Conservation (phyloP, 1,140 invertebrate genomes). For the Caerostris extrusa region DNA sequence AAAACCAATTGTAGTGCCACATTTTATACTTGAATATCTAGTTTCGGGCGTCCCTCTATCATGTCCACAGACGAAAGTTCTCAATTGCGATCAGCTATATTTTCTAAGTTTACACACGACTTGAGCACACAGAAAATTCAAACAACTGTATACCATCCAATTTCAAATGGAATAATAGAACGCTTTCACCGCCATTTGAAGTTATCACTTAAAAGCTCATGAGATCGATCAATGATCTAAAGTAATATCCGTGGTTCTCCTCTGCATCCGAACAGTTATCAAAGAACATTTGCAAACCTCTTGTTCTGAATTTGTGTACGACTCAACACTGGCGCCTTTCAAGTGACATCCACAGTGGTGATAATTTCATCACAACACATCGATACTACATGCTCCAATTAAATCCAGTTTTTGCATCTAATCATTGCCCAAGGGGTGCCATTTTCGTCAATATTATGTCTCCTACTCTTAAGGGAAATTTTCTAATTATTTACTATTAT, state of each 20-base stretch:
- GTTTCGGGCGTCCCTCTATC: conserved; percentile 79
- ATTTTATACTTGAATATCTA: conserved; percentile 79
- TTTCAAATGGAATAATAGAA: background rate
- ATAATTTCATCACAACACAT: background rate
- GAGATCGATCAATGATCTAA: background rate
- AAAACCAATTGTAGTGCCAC: conserved; percentile 80
- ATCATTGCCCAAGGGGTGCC: too few relatives aligned
- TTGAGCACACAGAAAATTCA: background rate
- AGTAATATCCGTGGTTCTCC: background rate
- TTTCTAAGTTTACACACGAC: background rate
- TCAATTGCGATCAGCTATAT: conserved; percentile 78
- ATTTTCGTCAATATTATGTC: too few relatives aligned
- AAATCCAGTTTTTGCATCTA: background rate
- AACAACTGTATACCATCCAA: background rate
- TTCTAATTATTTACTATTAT: too few relatives aligned
- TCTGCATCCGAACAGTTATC: background rate
- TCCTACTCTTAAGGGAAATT: too few relatives aligned
- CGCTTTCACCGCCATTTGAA: background rate
- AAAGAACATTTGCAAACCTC: background rate
- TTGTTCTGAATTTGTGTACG: background rate
- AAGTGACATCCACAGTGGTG: background rate
- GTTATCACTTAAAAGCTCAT: background rate
- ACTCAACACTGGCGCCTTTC: background rate
- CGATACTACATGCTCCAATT: background rate
- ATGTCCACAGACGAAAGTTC: conserved; percentile 80